These are phyloP conservation scores for Aphelocoma coerulescens DNA, from an alignment of 2,113 vertebrate species.

Conservation along the genomic window DNA sequence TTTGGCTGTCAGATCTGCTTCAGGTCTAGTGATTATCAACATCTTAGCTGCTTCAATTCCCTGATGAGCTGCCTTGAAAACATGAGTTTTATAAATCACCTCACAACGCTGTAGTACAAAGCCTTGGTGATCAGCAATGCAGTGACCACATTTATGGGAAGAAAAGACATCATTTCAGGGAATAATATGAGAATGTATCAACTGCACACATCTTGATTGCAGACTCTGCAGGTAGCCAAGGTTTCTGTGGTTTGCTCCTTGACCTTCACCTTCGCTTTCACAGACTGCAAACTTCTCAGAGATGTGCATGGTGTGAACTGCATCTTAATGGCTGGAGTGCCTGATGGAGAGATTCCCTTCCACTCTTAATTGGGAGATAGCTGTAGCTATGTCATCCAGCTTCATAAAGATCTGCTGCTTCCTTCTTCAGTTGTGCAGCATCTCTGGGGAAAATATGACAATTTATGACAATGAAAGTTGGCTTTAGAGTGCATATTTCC, in stretches of 20 bases:
- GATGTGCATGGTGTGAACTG: neutral
- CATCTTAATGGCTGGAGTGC: constrained; percentile 8
- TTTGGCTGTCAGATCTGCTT: constrained; percentile 42
- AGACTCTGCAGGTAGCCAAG: constrained; percentile 49
- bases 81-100: constrained; percentile 32
- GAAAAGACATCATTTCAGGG: constrained; percentile 34
- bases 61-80: constrained; percentile 28
- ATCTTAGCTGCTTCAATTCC: constrained; percentile 54
- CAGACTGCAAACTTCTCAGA: constrained; percentile 27
- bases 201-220: constrained; percentile 45
- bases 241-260: constrained; percentile 49
- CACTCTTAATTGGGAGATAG: neutral
- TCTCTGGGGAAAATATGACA: neutral
- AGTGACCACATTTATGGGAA: constrained; percentile 25
- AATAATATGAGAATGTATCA: constrained; percentile 26
- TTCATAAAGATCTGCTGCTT: neutral
- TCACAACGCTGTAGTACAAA: neutral
- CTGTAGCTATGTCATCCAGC: neutral
- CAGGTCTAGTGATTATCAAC: constrained; percentile 32
- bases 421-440: neutral
- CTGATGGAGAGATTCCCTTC: constrained; percentile 7
- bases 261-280: constrained; percentile 31
- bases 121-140: constrained; percentile 13
- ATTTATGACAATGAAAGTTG: neutral
- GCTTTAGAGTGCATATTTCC: neutral